Conservation (phyloP, 2,797 vertebrate species). For the Lycodopsis pacificus region DNA sequence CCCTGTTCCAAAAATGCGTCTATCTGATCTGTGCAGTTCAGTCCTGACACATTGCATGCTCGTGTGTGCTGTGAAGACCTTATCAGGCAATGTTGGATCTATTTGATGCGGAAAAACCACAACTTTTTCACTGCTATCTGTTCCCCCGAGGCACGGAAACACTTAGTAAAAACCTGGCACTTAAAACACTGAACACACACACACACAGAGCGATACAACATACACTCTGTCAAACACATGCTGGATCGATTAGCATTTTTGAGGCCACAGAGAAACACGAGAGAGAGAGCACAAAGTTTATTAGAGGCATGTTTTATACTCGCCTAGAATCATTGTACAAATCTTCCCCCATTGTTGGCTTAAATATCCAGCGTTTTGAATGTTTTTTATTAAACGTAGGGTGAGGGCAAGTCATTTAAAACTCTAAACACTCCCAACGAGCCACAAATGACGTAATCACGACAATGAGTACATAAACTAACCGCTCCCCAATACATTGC, state of each 20-base stretch:
- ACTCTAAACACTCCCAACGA: slow-evolving; percentile 21
- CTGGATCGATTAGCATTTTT: slow-evolving; percentile 74
- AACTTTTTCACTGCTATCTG: slow-evolving; percentile 57
- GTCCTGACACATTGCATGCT: slow-evolving; percentile 45
- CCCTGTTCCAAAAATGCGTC: slow-evolving; percentile 26
- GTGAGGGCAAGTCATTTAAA: slow-evolving; percentile 15
- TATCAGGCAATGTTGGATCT: slow-evolving; percentile 41
- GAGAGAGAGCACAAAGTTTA: slow-evolving; percentile 61
- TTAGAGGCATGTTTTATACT: slow-evolving; percentile 61
- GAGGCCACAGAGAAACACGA: slow-evolving; percentile 59
- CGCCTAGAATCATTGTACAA: slow-evolving; percentile 47
- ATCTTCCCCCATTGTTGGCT: slow-evolving; percentile 35
- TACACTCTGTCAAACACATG: slow-evolving; percentile 63
- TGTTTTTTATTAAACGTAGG: slow-evolving; percentile 40
- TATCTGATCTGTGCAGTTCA: slow-evolving; percentile 20
- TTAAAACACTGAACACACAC: slow-evolving; percentile 23
- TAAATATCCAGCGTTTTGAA: slow-evolving; percentile 14
- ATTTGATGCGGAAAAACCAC: slow-evolving; percentile 66
- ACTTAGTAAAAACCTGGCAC: slow-evolving; percentile 59
- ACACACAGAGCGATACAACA: slow-evolving; percentile 23
- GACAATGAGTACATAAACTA: slow-evolving; percentile 5
- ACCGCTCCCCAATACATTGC: background rate
- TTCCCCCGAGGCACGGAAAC: slow-evolving; percentile 65
- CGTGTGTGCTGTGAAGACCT: slow-evolving; percentile 35
- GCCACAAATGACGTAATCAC: slow-evolving; percentile 20